Base-by-base conservation (phyloP, 2,113 vertebrate genomes). In the Maccullochella peelii region DNA sequence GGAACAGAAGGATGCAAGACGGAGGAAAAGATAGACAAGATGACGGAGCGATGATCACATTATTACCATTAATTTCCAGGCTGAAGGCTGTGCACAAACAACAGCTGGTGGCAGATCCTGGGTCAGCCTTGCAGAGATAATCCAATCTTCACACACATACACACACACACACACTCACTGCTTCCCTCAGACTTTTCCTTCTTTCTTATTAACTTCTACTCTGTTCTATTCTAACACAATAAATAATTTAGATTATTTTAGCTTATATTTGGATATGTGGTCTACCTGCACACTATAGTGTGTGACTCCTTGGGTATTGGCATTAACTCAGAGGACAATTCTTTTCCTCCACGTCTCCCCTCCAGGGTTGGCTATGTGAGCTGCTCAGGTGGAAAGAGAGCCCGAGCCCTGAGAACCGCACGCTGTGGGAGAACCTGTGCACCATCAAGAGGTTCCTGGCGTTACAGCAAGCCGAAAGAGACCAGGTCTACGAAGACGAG, bases 371-470 rank as follows among this genome's bases (percentile, higher is more conserved):
- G 97, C 93, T 99, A 23, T 99, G 97, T 11, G 97, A 99, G 91
- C 93, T 99, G 79, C 96, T 99, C 57, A 96, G 97, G 82, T 99
- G 97, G 97, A 99, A 99, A 61, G 97, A 99, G 90, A 97, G 95
- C 86, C 97, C 97, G 3, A 98, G 96, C 63, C 97, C 97, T 0
- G 97, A 98, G 89, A 98, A 98, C 92, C 96, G 97, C 63, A 99
- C 97, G 0, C 96, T 99, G n/a, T 99, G 97, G 97, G 97, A 99
- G 93, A 99, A 99, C 94, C 95, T 99, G 72, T 97, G 97, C 89
- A 98, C 96, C 89, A 99, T 99, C 80, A 95, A 96, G n/a, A 95
- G 97, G 88, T 99, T 99, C 93, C 94, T 99, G 93, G 94, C 94
- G 66, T 93, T 98, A 40, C 92, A 97, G 6, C 97, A 96, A 87